Evolutionary conservation across 2,113 vertebrate genomes (phyloP).

Genomic region (Leptosomus discolor): DNA sequence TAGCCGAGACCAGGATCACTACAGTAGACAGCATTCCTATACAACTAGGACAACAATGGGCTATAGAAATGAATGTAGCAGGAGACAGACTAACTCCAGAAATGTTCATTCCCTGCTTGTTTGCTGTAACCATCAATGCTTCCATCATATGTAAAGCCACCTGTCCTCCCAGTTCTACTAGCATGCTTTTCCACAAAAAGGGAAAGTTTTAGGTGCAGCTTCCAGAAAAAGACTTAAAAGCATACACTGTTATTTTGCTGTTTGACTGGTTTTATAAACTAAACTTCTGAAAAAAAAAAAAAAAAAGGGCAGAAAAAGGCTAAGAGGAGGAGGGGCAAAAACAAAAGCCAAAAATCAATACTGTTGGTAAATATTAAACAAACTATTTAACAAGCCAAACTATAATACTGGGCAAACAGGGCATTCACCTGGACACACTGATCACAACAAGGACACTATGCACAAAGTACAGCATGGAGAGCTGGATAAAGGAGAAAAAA

Average conservation of each 20-base stretch:
- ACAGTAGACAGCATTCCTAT: background rate
- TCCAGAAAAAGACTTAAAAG: background rate
- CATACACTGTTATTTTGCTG: background rate
- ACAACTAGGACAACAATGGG: background rate
- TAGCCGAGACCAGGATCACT: background rate
- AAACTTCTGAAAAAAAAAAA: conserved; percentile 5
- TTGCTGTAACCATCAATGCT: background rate
- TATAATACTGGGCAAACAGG: conserved; percentile 37
- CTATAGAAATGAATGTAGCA: background rate
- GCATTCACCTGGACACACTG: conserved; percentile 41
- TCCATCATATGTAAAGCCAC: background rate
- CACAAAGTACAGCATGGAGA: conserved; percentile 31
- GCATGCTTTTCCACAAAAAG: background rate
- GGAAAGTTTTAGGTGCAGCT: background rate
- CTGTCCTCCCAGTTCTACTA: background rate
- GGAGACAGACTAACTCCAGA: background rate
- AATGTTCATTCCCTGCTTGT: background rate
- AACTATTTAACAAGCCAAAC: conserved; percentile 40
- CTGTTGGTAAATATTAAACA: conserved; percentile 27
- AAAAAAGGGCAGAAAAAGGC: background rate
- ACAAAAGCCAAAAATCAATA: conserved; percentile 45
- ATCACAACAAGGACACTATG: conserved; percentile 44
- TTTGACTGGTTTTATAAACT: background rate
- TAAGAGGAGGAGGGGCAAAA: background rate
- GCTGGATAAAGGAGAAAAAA: background rate